Conservation (phyloP, 2,888 invertebrate genomes). For the Yponomeuta plumbellus region DNA sequence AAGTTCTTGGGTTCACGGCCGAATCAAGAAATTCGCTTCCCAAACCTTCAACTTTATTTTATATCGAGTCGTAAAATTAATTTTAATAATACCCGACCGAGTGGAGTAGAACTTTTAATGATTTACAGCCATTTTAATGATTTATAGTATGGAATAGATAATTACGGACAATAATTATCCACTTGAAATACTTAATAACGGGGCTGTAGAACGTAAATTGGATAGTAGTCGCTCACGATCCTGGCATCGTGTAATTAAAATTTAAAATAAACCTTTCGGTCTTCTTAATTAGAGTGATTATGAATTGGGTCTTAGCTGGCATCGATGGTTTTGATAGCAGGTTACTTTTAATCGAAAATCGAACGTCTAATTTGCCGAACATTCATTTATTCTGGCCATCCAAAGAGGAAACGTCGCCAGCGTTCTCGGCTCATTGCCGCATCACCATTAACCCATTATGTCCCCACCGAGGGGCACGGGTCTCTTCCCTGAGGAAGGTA, state of each 20-base stretch:
- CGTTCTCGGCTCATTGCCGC: too few species aligned
- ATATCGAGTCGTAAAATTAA: neutral
- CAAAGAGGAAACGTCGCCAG: too few species aligned
- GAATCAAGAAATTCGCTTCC: neutral
- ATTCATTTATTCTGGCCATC: neutral
- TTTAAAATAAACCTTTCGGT: neutral
- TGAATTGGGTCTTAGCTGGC: neutral
- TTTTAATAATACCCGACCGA: neutral
- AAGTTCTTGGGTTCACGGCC: neutral
- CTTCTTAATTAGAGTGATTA: neutral
- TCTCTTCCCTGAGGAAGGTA: too few species aligned
- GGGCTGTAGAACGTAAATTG: slow-evolving; percentile 1
- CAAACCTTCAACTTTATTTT: neutral
- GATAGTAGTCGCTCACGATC: slow-evolving; percentile 5
- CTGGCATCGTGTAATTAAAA: slow-evolving; percentile 4
- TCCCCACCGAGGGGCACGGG: too few species aligned
- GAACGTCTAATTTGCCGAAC: neutral
- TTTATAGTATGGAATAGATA: slow-evolving; percentile 12
- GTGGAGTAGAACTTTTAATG: neutral
- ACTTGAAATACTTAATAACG: neutral
- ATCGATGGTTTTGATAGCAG: too few species aligned
- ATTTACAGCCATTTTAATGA: slow-evolving; percentile 10
- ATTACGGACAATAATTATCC: slow-evolving; percentile 8
- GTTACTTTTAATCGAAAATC: too few species aligned
- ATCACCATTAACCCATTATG: too few species aligned